A percentile compares a stretch with the other conserved stretches of the same genome.
These are phyloP conservation scores for Drosophila simulans DNA, from an alignment of 1,140 invertebrate species.

Conservation along the genomic window DNA sequence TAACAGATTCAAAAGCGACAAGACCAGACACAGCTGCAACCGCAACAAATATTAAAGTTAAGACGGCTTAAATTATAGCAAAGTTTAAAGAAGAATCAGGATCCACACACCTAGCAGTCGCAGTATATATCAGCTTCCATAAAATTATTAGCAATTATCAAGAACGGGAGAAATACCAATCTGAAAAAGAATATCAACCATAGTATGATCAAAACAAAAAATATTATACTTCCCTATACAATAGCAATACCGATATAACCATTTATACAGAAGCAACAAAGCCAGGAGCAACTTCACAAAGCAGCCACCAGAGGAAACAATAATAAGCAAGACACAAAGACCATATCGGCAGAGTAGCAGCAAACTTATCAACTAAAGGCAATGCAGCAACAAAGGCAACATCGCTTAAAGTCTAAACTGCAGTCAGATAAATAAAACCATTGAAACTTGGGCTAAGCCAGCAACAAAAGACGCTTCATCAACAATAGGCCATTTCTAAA, in stretches of 20 bases:
- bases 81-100: no score
- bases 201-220: no score
- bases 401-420: conserved; percentile 3
- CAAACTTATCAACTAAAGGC: conserved; percentile 1
- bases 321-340: not conserved
- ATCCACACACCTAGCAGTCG: no score
- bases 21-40: conserved; percentile 22
- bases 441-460: not conserved
- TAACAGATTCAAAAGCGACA: conserved; percentile 39
- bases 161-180: no score
- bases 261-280: not conserved
- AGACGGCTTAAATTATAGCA: no score
- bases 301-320: not conserved
- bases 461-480: conserved; percentile 6
- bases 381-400: not conserved
- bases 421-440: conserved; percentile 1
- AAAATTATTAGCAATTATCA: no score
- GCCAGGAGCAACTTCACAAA: not conserved
- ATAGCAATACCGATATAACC: no score
- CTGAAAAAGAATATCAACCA: no score
- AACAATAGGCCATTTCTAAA: not conserved
- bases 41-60: not conserved
- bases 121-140: no score
- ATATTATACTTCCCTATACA: no score
- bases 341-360: not conserved